Evolutionary conservation across 2,113 vertebrate species (phyloP).

Genomic region (Rafetus swinhoei): DNA sequence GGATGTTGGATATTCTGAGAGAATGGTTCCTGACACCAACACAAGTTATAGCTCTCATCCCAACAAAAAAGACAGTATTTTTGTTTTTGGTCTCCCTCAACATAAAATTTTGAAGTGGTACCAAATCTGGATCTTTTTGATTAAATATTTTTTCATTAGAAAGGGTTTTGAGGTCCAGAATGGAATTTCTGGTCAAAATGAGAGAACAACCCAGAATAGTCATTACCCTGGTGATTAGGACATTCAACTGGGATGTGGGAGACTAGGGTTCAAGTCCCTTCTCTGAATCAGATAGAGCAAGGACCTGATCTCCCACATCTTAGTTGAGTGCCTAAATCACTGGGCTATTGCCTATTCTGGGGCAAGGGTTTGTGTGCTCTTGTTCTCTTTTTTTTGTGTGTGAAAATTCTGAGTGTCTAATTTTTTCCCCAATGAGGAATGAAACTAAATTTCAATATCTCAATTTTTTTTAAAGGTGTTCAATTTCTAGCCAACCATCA

Average conservation of each 20-base stretch:
- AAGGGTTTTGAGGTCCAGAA: not conserved
- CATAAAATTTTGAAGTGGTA: not conserved
- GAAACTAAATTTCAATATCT: not conserved
- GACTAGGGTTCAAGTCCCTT: not conserved
- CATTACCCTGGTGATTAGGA: not conserved
- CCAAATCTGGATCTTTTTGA: not conserved
- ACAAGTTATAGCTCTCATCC: not conserved
- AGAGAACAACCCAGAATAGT: not conserved
- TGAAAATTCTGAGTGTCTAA: not conserved
- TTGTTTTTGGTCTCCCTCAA: not conserved
- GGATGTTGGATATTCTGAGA: not conserved
- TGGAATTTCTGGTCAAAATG: no score
- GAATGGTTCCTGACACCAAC: not conserved
- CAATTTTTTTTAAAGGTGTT: not conserved
- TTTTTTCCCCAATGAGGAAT: not conserved
- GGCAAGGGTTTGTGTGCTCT: not conserved
- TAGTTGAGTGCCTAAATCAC: not conserved
- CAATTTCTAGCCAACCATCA: not conserved
- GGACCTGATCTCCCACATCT: not conserved
- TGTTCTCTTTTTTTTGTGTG: not conserved
- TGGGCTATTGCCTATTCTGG: not conserved
- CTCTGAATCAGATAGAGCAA: not conserved
- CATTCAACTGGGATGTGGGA: not conserved
- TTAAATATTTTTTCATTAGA: not conserved
- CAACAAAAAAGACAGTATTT: not conserved